Base-by-base conservation (phyloP, 53 echinoderm and acorn worm species). In the Pentamera pediparva region DNA sequence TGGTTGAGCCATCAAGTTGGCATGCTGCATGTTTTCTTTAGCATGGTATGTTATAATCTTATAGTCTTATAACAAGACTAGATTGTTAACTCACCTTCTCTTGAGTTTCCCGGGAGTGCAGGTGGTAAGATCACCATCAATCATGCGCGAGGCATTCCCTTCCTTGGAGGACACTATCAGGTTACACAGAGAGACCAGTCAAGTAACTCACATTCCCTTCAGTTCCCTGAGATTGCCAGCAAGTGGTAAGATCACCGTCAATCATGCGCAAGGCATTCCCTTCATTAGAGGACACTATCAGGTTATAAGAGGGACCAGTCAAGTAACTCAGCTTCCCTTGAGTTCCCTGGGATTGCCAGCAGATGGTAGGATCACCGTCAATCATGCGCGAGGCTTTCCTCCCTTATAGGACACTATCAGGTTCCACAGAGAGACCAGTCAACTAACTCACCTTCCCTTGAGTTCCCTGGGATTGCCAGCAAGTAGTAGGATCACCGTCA, bases 261-360 rank as follows among this genome's bases (percentile, higher is more conserved):
- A 95, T 80, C 13, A 96, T 71, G 15, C 96, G 71, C 2, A 88
- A 82, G 69, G 87, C 78, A 48, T 88, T 88, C 2, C 91, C 87
- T 64, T 95, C 95, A 70, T 87, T 96, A 2, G 90, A 87, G 6
- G 91, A 91, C 6, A 91, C 91, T 35, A 80, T 85, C 26, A 88
- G 74, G 55, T 96, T 91, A 52, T n/a, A n/a, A n/a, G n/a, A n/a
- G n/a, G n/a, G n/a, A n/a, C n/a, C n/a, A n/a, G n/a, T n/a, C n/a
- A n/a, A n/a, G n/a, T n/a, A n/a, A 20, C 62, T 74, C 61, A 95
- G 90, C 85, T 95, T 95, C 59, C 95, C 95, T 65, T 90, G 95
- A 4, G 95, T 87, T 20, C 95, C 90, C 32, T 91, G 87, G 4
- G 90, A 90, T 57, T 95, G 95, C 95, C 95, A 95, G 63, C 78